Base-by-base conservation (phyloP, 2,888 invertebrate species). In the Drosophila greeni region DNA sequence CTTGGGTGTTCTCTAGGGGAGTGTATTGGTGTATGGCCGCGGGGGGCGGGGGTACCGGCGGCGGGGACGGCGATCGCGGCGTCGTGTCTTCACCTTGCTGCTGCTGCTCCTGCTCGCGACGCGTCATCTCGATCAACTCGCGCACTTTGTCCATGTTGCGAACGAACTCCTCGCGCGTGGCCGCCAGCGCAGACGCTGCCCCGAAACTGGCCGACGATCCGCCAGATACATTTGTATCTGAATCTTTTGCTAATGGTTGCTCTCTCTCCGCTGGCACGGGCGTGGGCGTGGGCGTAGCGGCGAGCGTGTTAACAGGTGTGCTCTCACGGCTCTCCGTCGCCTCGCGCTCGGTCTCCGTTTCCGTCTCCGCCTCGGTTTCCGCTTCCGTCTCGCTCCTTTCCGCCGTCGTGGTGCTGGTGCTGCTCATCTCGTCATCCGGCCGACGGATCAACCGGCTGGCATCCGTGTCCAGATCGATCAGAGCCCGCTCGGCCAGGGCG, bases 131-230 rank as follows among this genome's bases (percentile, higher is more conserved):
- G 67, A 87, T 76, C 66, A 87, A 81, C 60, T 88, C 87, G 80
- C 87, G 87, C 73, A 87, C 81, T 77, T 86, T 87, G 69, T 87
- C 86, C 87, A 88, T 87, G 72, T 78, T 83, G 54, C 82, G 80
- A 64, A 77, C 69, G 62, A 80, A 80, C 65, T 75, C 67, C 73
- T 80, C 82, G 61, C 79, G 79, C 80, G 80, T 82, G 66, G 55
- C 79, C 79, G 82, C 71, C 82, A 82, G 82, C 75, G 76, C 54
- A 61, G 76, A 66, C 62, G 76, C 69, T 79, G 82, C 73, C 71
- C 55, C 66, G 61, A 73, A 73, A 78, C 78, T 78, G 75, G 45
- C 29, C 49, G 60, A 31, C 52, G 53, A 53, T 45, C 37, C 53
- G 36, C 52, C 42, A 61, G 66, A 70, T 56, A 72, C 71, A 52